Evolutionary conservation across 2,797 vertebrate species (phyloP).

Genomic region (Brachymystax lenok): DNA sequence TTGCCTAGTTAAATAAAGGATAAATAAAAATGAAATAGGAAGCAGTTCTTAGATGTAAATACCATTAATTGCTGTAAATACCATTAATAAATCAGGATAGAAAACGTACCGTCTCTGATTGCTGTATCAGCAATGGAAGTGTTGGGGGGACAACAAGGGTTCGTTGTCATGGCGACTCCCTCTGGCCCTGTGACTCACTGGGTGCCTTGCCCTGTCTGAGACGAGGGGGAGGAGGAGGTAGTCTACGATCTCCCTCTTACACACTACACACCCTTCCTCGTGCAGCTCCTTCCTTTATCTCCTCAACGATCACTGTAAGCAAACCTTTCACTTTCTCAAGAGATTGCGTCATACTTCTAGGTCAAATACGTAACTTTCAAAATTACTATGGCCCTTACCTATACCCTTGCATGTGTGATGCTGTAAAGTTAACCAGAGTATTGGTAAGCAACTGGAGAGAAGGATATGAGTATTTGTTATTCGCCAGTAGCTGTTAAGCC

Average conservation of each 20-base stretch:
- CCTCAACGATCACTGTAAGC: not conserved
- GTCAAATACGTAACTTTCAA: too few relatives aligned
- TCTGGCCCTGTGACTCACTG: not conserved
- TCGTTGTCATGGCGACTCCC: not conserved
- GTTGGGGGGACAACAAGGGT: not conserved
- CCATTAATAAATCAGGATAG: not conserved
- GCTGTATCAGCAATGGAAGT: not conserved
- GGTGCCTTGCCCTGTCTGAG: not conserved
- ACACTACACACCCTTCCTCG: constrained; percentile 2
- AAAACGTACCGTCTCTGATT: not conserved
- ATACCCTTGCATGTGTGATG: not conserved
- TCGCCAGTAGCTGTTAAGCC: too few relatives aligned
- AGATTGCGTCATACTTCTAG: not conserved
- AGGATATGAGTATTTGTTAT: too few relatives aligned
- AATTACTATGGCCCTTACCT: too few relatives aligned
- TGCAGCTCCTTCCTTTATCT: not conserved
- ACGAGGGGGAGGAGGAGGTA: not conserved
- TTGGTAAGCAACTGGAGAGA: too few relatives aligned
- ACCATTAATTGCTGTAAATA: not conserved
- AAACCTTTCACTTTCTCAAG: not conserved
- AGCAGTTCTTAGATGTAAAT: not conserved
- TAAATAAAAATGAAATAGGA: not conserved
- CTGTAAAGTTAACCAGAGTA: too few relatives aligned
- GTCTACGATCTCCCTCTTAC: not conserved
- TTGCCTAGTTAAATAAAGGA: too few relatives aligned